Base-by-base conservation (phyloP, 1,140 invertebrate species). In the Anoplophora glabripennis region DNA sequence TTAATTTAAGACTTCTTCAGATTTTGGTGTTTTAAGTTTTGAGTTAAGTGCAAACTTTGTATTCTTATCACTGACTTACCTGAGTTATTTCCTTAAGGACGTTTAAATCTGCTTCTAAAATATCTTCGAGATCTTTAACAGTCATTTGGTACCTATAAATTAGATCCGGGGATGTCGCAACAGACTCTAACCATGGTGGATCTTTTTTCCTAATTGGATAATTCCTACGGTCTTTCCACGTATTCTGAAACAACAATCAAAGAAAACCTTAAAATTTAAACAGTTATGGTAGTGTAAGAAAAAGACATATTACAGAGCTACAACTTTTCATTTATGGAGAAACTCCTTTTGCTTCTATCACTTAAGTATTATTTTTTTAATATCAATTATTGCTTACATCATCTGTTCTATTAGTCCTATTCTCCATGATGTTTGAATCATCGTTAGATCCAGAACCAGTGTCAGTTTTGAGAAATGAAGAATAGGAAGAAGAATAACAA, bases 91-190 rank as follows among this genome's bases (percentile, higher is more conserved):
- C 75, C 58, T 80, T 80, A n/a, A 90, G 76, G 36, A 78, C 75
- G 34, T 84, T 74, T 61, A 83, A 77, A 68, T 90, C 88, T 15
- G 78, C 72, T 57, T 80, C 71, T 0, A 90, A 74, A 1, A 89
- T 81, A 46, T 89, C 85, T n/a, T 82, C 80, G 33, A 87, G 57
- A 4, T 79, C 78, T 60, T 82, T 83, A 0, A 80, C 75, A 12
- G 76, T 66, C 35, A 89, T 74, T 75, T 89, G 85, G 66, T 89
- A 90, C 44, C 83, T 79, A 61, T 84, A 89, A 3, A 87, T 81
- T 7, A 89, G 69, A 58, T 89, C 84, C 7, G 85, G 80, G 1
- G 86, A 87, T 15, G 85, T 72, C 8, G 80, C 72, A 0, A 88
- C 80, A 36, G 81, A 77, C 48, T 87, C 82, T 67, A 86, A 69